These are phyloP conservation scores for Mareca penelope DNA, from an alignment of 2,797 vertebrate species.

Conservation along the genomic window DNA sequence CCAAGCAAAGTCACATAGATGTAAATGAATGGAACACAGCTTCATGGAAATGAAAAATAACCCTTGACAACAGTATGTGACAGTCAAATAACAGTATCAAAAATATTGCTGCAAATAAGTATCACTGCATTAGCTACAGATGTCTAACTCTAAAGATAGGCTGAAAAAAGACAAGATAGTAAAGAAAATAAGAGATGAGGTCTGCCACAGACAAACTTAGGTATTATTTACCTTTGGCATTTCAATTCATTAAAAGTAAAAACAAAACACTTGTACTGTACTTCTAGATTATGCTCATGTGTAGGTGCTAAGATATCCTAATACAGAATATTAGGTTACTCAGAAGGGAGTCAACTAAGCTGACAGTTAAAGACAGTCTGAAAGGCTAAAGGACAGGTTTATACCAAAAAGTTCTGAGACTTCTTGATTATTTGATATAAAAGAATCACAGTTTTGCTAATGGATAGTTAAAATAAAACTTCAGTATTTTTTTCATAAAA, in stretches of 20 bases:
- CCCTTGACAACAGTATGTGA: not conserved
- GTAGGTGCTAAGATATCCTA: not conserved
- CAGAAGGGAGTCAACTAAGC: not conserved
- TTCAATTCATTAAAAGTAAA: not conserved
- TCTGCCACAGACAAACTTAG: not conserved
- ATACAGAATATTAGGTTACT: not conserved
- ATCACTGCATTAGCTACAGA: not conserved
- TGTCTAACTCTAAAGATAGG: not conserved
- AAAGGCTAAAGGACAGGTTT: not conserved
- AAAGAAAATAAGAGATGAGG: not conserved
- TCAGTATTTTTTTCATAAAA: not conserved
- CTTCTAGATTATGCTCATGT: not conserved
- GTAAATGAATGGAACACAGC: not conserved
- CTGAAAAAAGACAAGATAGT: not conserved
- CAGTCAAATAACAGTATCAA: not conserved
- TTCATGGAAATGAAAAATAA: not conserved
- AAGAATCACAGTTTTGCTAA: not conserved
- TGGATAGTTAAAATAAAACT: not conserved
- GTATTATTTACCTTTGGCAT: not conserved
- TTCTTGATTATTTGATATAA: not conserved
- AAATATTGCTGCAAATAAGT: not conserved
- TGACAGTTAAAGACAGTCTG: not conserved
- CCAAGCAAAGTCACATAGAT: not conserved
- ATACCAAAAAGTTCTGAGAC: not conserved
- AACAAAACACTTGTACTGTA: not conserved